Base-by-base conservation (phyloP, 2,888 invertebrate genomes). In the Caenorhabditis doughertyi region DNA sequence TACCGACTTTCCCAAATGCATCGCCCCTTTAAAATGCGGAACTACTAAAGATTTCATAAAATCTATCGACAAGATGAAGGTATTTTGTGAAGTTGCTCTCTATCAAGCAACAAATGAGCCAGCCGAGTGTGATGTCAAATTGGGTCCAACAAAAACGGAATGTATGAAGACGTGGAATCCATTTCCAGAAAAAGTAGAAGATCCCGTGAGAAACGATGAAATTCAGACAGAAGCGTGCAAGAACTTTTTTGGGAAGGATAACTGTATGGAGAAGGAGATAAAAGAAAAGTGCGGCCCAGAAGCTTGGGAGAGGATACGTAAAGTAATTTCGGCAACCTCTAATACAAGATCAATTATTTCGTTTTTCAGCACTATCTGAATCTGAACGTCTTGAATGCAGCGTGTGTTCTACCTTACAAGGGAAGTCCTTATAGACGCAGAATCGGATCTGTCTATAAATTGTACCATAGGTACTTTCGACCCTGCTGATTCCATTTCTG, bases 361-460 rank as follows among this genome's bases (percentile, higher is more conserved):
- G 44, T 16, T 1, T 39, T 67, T 53, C 67, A 67, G 67, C 67
- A 67, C n/a, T 49, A 16, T n/a, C 11, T 5, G 16, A n/a, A 44
- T 16, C 11, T 44, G 0, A n/a, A 11, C 44, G 16, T 16, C 16
- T 16, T 44, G 16, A 44, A n/a, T 13, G 44, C 16, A 44, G 16
- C 11, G 5, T 44, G 44, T 44, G 44, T 16, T n/a, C 11, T 44
- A 16, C 44, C 0, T 44, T 44, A 32, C 4, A 32, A n/a, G n/a
- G n/a, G n/a, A n/a, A n/a, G n/a, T n/a, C n/a, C n/a, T n/a, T n/a
- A n/a, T n/a, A n/a, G n/a, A n/a, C n/a, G n/a, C n/a, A n/a, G n/a
- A n/a, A n/a, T n/a, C n/a, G n/a, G n/a, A n/a, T n/a, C n/a, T n/a
- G n/a, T n/a, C n/a, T n/a, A n/a, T n/a, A n/a, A n/a, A n/a, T n/a